Conservation (phyloP, 2,113 vertebrate genomes). For the Ornithorhynchus anatinus region DNA sequence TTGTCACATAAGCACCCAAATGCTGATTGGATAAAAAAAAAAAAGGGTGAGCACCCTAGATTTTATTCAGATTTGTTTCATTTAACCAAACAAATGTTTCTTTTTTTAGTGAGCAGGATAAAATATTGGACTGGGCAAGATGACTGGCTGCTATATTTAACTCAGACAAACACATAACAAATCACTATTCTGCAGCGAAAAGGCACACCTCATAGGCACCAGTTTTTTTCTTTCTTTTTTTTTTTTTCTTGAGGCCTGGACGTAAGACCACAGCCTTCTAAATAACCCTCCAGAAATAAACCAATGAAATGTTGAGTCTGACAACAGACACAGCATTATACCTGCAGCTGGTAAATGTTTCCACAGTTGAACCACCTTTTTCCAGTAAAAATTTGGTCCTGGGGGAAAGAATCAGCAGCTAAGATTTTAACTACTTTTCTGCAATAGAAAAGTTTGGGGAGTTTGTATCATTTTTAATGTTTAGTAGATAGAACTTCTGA, state of each 20-base stretch:
- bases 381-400: constrained; percentile 82
- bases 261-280: constrained; percentile 81
- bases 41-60: background rate
- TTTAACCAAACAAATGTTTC: constrained; percentile 62
- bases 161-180: constrained; percentile 81
- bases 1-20: constrained; percentile 27
- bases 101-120: constrained; percentile 40
- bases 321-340: constrained; percentile 81
- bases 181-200: constrained; percentile 73
- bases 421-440: constrained; percentile 79
- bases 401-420: constrained; percentile 69
- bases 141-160: constrained; percentile 77
- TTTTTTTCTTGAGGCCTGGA: constrained; percentile 67
- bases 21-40: constrained; percentile 38
- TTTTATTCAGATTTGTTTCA: constrained; percentile 60
- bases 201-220: constrained; percentile 68
- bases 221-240: constrained; percentile 45
- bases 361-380: constrained; percentile 79
- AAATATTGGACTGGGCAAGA: constrained; percentile 56
- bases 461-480: constrained; percentile 52
- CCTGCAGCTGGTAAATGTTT: constrained; percentile 83
- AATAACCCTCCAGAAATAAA: constrained; percentile 85
- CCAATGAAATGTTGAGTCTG: constrained; percentile 76
- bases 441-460: constrained; percentile 60
- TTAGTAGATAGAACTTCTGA: constrained; percentile 43